A percentile compares a stretch with the other conserved stretches of the same genome.
Conservation (phyloP, 2,797 vertebrate species). For the Triplophysa bombifrons region DNA sequence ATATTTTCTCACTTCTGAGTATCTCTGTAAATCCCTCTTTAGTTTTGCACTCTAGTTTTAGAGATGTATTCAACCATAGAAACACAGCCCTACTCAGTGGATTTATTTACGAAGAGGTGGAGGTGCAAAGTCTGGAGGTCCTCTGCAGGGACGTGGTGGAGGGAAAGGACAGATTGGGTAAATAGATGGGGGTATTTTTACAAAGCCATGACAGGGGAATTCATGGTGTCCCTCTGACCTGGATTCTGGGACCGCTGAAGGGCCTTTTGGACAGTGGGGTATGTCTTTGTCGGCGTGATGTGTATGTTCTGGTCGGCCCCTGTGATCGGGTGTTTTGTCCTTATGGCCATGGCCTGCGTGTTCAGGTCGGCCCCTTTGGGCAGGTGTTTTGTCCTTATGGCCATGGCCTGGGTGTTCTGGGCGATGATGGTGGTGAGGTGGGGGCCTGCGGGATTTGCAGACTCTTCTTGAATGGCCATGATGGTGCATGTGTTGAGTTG, state of each 20-base stretch:
- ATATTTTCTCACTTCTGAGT: not conserved
- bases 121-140: not conserved
- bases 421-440: not conserved
- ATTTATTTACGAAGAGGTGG: not conserved
- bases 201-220: slow-evolving; percentile 49
- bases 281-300: slow-evolving; percentile 13
- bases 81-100: not conserved
- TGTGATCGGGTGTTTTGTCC: not conserved
- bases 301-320: not conserved
- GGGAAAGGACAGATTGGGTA: slow-evolving; percentile 62
- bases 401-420: not conserved
- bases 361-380: not conserved
- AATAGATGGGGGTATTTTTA: slow-evolving; percentile 57
- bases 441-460: slow-evolving; percentile 1
- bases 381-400: not conserved
- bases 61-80: not conserved
- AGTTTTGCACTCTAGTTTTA: not conserved
- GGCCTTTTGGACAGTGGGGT: slow-evolving; percentile 14
- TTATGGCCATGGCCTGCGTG: not conserved
- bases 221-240: not conserved
- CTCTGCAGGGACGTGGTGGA: slow-evolving; percentile 6
- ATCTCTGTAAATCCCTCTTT: not conserved
- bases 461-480: slow-evolving; percentile 27
- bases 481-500: slow-evolving; percentile 17
- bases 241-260: slow-evolving; percentile 24